Evolutionary conservation across 2,797 vertebrate genomes (phyloP).

Genomic region (Falco biarmicus): DNA sequence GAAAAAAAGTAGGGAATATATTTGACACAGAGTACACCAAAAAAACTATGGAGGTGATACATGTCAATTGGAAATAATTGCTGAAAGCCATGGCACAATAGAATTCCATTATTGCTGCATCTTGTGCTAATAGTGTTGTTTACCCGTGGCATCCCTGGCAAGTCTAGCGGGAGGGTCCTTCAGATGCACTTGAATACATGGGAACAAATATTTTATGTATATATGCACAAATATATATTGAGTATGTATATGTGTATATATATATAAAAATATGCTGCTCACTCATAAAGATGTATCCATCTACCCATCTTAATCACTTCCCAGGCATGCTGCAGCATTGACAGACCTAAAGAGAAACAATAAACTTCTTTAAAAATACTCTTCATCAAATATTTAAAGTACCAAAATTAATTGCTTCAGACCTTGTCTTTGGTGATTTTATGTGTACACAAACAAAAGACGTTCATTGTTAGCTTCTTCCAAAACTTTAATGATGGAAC

Average conservation of each 20-base stretch:
- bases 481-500: background rate
- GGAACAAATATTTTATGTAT: background rate
- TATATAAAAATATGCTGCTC: background rate
- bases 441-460: background rate
- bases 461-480: background rate
- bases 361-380: background rate
- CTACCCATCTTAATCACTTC: background rate
- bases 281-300: background rate
- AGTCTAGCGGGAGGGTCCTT: background rate
- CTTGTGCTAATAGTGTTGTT: background rate
- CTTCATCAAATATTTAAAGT: background rate
- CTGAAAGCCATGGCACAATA: background rate
- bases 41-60: background rate
- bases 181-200: background rate
- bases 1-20: background rate
- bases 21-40: background rate
- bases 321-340: background rate
- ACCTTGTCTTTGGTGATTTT: background rate
- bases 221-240: background rate
- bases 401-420: constrained; percentile 1
- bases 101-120: background rate
- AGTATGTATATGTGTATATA: background rate
- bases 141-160: background rate
- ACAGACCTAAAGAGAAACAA: background rate
- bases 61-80: background rate